Evolutionary conservation across 1,140 invertebrate species (phyloP).

Genomic region (Drosophila virilis): DNA sequence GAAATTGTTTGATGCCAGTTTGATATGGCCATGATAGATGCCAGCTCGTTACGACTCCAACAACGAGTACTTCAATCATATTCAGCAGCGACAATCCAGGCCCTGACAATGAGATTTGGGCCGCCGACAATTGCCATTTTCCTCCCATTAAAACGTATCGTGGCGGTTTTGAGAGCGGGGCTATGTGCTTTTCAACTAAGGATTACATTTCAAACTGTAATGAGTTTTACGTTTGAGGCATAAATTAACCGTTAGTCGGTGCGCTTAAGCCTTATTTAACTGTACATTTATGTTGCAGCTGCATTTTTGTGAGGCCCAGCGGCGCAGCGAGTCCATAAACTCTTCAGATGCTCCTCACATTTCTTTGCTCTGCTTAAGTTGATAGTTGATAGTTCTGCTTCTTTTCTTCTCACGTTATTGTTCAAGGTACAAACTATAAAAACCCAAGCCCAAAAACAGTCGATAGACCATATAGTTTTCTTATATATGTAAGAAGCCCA

Average conservation of each 20-base stretch:
- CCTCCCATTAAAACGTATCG: constrained; percentile 1
- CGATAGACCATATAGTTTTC: too few species aligned
- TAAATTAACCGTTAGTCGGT: too few species aligned
- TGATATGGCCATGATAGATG: constrained; percentile 79
- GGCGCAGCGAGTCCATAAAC: background rate
- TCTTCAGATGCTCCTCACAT: background rate
- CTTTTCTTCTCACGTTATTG: background rate
- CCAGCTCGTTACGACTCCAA: constrained; percentile 64
- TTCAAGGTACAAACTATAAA: background rate
- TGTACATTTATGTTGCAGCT: background rate
- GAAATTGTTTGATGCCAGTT: constrained; percentile 80
- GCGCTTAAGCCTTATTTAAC: background rate
- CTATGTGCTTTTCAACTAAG: background rate
- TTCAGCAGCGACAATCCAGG: constrained; percentile 40
- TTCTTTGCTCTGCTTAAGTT: background rate
- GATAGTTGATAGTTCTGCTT: background rate
- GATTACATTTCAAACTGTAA: background rate
- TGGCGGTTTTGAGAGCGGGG: too few species aligned
- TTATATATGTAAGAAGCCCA: too few species aligned
- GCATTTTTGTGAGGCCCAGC: background rate
- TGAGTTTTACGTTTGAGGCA: too few species aligned
- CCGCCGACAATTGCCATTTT: constrained; percentile 7
- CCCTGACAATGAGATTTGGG: constrained; percentile 33
- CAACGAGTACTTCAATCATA: constrained; percentile 74
- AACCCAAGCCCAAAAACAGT: background rate